Evolutionary conservation across 2,113 vertebrate species (phyloP), one percentile per base, ranked within the genome.

Genomic region (Aptenodytes patagonicus): DNA sequence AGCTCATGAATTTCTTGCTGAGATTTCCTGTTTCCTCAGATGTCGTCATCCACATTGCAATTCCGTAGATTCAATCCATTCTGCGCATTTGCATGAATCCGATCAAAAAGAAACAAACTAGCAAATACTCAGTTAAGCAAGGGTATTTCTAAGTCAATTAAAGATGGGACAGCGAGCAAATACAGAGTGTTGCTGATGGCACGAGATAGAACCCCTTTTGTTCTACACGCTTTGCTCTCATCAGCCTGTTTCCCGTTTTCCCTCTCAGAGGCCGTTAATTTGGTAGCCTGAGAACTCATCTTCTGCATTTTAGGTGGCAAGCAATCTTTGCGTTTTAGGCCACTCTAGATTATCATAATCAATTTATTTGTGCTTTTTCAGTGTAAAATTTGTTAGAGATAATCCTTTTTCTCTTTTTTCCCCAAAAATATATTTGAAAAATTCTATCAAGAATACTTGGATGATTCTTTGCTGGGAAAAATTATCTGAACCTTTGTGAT

Each of bases 31-130:
- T 85, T 68, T 12, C 62, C 52, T 90, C 42, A 24, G 4, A 21
- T 18, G 15, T 61, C 72, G 29, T n/a, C 61, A 62, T 26, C 46
- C 65, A 7, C 16, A 0, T 25, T 42, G 25, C 32, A 17, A 0
- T 51, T 93, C 57, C 47, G 18, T 7, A 17, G 42, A 42, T 55
- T 79, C 13, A 38, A 2, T 22, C 44, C 20, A 8, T 70, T 64
- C 52, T 83, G n/a, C 60, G 75, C 32, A 5, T 42, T 89, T 47
- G 44, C 47, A 47, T 21, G 15, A 54, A 7, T n/a, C 57, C 34
- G 32, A 55, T 49, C 19, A 28, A 83, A 84, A 85, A 71, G 26
- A 38, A 71, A 36, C 26, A 11, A 64, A 11, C 5, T 20, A 68
- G n/a, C 22, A 60, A 72, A 47, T 29, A 19, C 19, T 57, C 20